These are phyloP conservation scores for Tychaedon coryphoeus DNA, from an alignment of 2,113 vertebrate genomes.

Conservation along the genomic window DNA sequence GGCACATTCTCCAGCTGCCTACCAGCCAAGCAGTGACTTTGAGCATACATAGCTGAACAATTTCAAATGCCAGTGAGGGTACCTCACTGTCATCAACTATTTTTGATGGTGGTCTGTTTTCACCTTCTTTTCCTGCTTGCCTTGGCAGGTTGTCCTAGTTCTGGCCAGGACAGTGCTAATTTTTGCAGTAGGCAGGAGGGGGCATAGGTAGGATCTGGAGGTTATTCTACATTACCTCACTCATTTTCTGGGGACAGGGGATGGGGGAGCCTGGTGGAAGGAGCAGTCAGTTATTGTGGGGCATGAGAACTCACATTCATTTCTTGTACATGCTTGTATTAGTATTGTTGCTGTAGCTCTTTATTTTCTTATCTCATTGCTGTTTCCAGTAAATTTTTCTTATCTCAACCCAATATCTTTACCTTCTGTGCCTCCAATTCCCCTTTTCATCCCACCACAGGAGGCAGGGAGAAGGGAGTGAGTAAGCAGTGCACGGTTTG, in stretches of 20 bases:
- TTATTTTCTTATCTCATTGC: not conserved
- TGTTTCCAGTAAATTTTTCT: not conserved
- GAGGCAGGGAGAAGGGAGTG: rapidly evolving
- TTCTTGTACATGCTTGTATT: not conserved
- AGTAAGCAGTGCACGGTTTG: not conserved
- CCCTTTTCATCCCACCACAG: not conserved
- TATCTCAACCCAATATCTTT: not conserved
- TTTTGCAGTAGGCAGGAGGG: not conserved
- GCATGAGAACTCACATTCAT: rapidly evolving
- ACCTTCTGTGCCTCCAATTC: not conserved
- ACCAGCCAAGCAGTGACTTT: not conserved
- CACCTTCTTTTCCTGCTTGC: not conserved
- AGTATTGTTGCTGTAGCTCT: not conserved
- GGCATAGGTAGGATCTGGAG: not conserved
- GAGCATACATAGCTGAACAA: not conserved
- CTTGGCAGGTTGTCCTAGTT: not conserved
- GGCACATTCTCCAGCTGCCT: not conserved
- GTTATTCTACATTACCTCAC: not conserved
- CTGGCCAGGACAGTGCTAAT: not conserved
- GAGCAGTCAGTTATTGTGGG: not conserved
- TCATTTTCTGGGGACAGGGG: not conserved
- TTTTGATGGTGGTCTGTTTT: not conserved
- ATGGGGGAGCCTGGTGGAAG: not conserved
- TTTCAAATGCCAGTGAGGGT: not conserved
- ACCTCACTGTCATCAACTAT: not conserved